Conservation (phyloP, 2,797 vertebrate species). For the Clarias fuscus region DNA sequence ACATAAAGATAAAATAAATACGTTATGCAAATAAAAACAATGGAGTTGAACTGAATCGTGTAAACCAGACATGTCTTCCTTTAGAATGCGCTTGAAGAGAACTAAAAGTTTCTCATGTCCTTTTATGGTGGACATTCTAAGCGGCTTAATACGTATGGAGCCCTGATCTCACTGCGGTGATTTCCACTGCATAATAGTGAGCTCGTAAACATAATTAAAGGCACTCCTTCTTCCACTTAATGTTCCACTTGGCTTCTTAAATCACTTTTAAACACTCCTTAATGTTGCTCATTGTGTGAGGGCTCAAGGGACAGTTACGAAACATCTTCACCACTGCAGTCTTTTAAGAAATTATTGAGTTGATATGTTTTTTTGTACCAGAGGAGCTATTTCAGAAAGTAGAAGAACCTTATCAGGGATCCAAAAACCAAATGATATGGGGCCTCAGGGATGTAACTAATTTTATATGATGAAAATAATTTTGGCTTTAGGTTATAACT, state of each 20-base stretch:
- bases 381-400: background rate
- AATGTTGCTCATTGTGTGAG: background rate
- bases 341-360: background rate
- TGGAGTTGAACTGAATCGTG: too few species aligned
- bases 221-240: constrained; percentile 36
- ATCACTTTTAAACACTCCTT: constrained; percentile 20
- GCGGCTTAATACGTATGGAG: background rate
- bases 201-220: constrained; percentile 38
- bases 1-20: constrained; percentile 1
- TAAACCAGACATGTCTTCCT: background rate
- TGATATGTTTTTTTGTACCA: background rate
- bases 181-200: constrained; percentile 38
- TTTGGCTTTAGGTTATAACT: too few species aligned
- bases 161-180: constrained; percentile 34
- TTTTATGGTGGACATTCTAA: constrained; percentile 28
- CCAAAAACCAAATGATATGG: background rate
- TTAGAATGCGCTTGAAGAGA: background rate
- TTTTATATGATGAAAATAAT: too few species aligned
- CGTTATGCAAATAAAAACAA: background rate
- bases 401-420: background rate
- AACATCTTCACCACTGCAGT: background rate
- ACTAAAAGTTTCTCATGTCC: constrained; percentile 18
- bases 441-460: background rate
- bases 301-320: constrained; percentile 9
- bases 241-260: constrained; percentile 17